These are phyloP conservation scores for Boloria euphrosyne DNA, from an alignment of 2,888 invertebrate genomes.

Conservation along the genomic window DNA sequence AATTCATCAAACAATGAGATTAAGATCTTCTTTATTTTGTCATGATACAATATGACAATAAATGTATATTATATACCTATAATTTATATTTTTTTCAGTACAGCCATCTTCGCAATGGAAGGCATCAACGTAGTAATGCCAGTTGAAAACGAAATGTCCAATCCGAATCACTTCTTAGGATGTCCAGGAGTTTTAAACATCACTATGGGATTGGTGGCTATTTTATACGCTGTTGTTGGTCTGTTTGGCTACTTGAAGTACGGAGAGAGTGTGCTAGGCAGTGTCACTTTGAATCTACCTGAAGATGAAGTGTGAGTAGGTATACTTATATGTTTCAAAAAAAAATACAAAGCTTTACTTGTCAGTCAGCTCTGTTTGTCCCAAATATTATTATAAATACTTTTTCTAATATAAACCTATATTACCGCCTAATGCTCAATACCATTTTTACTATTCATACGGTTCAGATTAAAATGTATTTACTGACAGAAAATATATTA, in stretches of 20 bases:
- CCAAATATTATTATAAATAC: too few relatives aligned
- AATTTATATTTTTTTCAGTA: constrained; percentile 75
- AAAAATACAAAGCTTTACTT: too few relatives aligned
- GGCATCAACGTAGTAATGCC: constrained; percentile 97
- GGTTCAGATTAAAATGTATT: too few relatives aligned
- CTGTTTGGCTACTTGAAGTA: constrained; percentile 94
- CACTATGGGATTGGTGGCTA: constrained; percentile 91
- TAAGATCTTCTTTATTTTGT: too few relatives aligned
- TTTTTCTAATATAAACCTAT: too few relatives aligned
- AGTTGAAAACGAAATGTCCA: constrained; percentile 94
- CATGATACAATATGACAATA: too few relatives aligned
- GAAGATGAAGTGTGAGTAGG: constrained; percentile 84
- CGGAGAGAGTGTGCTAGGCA: constrained; percentile 86
- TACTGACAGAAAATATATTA: too few relatives aligned
- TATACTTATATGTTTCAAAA: not conserved
- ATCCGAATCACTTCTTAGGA: constrained; percentile 89
- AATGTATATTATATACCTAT: too few relatives aligned
- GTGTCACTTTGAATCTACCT: constrained; percentile 92
- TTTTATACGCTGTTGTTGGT: constrained; percentile 90
- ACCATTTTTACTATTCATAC: too few relatives aligned
- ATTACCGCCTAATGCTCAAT: too few relatives aligned
- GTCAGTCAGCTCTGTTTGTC: too few relatives aligned
- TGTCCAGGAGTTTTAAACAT: constrained; percentile 92
- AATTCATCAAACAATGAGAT: too few relatives aligned
- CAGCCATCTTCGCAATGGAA: constrained; percentile 98